Conservation (phyloP, 1,140 invertebrate species). For the Drosophila mojavensis region DNA sequence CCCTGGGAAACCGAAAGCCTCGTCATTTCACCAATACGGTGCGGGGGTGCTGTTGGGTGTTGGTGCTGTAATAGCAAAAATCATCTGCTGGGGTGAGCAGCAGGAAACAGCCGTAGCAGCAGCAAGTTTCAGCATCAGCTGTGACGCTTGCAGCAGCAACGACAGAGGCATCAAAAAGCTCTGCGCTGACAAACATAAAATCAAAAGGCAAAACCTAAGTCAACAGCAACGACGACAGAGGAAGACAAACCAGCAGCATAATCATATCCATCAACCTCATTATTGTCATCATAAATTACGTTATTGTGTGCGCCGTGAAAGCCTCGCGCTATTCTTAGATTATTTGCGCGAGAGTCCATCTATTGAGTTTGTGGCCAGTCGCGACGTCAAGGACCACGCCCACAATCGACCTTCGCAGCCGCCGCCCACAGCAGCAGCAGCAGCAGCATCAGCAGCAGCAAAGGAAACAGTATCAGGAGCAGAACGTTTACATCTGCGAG, state of each 20-base stretch:
- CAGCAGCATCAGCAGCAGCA: conserved; percentile 21
- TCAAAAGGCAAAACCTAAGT: conserved; percentile 58
- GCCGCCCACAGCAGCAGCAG: conserved; percentile 13
- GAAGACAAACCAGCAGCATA: conserved; percentile 21
- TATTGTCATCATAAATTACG: conserved; percentile 49
- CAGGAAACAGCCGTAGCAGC: conserved; percentile 35
- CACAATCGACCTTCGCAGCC: conserved; percentile 3
- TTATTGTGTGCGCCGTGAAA: conserved; percentile 56
- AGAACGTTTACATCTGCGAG: conserved; percentile 53
- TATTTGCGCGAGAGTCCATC: conserved; percentile 60
- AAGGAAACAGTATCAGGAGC: conserved; percentile 27
- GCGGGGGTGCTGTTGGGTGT: conserved; percentile 23
- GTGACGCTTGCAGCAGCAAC: conserved; percentile 40
- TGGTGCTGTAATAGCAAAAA: conserved; percentile 55
- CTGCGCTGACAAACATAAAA: conserved; percentile 41
- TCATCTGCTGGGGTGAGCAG: conserved; percentile 55
- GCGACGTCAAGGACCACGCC: conserved; percentile 31
- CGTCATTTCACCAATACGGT: conserved; percentile 34
- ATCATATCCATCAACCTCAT: conserved; percentile 9
- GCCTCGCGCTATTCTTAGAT: conserved; percentile 78
- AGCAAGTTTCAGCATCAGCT: conserved; percentile 53
- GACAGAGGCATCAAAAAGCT: conserved; percentile 42
- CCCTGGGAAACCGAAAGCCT: conserved; percentile 49
- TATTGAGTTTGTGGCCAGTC: conserved; percentile 56
- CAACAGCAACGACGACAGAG: conserved; percentile 17